phyloP scores from a whole-genome alignment of 2,113 vertebrate species.

The Cercocebus atys region DNA sequence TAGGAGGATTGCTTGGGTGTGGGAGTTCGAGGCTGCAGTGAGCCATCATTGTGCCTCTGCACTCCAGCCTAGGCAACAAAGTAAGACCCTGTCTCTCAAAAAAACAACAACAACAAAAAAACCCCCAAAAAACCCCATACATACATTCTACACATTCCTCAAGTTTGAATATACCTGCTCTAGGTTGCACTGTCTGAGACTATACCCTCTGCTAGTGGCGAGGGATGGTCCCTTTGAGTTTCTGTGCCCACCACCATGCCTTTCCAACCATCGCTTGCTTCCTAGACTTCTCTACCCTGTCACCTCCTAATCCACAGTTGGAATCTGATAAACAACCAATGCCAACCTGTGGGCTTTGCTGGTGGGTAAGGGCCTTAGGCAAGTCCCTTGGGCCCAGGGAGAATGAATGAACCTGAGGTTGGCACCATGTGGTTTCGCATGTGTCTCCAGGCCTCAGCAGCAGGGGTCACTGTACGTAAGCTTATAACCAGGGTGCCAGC shows the following conservation, averaged over 20 bases:
- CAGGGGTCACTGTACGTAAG: not conserved
- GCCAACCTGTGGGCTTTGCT: not conserved
- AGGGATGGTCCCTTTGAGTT: not conserved
- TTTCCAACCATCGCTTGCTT: not conserved
- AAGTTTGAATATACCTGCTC: not conserved
- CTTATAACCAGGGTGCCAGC: not conserved
- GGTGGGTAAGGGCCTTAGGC: not conserved
- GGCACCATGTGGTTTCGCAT: rapidly evolving
- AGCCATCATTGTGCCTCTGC: not conserved
- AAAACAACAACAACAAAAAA: no score
- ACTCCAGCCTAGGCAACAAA: not conserved
- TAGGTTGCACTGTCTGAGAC: not conserved
- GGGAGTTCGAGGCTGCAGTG: not conserved
- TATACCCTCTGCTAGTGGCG: not conserved
- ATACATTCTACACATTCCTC: not conserved
- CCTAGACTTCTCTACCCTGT: not conserved
- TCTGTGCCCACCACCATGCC: not conserved
- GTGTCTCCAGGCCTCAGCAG: not conserved
- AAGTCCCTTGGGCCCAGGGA: not conserved
- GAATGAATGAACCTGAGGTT: not conserved
- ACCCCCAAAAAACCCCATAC: no score
- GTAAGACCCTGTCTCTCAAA: not conserved
- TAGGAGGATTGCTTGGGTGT: not conserved
- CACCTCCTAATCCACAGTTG: not conserved
- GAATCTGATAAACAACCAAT: not conserved